These are phyloP conservation scores for Crocuta crocuta DNA, from an alignment of 2,113 vertebrate species.

Conservation along the genomic window DNA sequence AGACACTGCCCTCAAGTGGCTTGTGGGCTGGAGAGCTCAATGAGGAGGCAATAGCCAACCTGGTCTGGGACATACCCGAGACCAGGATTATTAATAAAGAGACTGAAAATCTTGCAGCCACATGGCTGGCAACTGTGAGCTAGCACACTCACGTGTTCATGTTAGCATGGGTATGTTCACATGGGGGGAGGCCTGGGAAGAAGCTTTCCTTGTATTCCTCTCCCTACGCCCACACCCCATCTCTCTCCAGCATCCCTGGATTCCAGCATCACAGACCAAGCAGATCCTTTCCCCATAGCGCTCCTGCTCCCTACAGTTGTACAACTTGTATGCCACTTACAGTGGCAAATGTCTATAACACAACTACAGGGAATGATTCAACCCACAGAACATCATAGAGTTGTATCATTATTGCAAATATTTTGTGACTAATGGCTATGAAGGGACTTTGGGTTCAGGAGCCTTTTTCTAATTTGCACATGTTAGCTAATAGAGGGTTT, in stretches of 20 bases:
- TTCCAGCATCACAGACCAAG: neutral
- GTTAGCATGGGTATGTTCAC: neutral
- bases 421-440: neutral
- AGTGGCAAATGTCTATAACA: neutral
- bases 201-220: neutral
- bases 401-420: neutral
- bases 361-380: neutral
- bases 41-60: neutral
- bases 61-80: neutral
- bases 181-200: neutral
- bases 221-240: neutral
- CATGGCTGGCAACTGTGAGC: neutral
- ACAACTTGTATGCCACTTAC: neutral
- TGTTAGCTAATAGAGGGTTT: neutral
- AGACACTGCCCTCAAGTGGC: constrained; percentile 78
- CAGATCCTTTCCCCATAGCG: neutral
- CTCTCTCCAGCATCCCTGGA: neutral
- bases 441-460: neutral
- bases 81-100: neutral
- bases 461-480: neutral
- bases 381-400: neutral
- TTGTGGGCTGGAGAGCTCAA: constrained; percentile 2
- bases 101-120: neutral
- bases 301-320: neutral
- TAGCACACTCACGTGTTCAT: neutral